Percentiles rank a stretch among this genome's conserved stretches.
Conservation (phyloP, 64 coral and sea anemone genomes). For the Exaiptasia diaphana region DNA sequence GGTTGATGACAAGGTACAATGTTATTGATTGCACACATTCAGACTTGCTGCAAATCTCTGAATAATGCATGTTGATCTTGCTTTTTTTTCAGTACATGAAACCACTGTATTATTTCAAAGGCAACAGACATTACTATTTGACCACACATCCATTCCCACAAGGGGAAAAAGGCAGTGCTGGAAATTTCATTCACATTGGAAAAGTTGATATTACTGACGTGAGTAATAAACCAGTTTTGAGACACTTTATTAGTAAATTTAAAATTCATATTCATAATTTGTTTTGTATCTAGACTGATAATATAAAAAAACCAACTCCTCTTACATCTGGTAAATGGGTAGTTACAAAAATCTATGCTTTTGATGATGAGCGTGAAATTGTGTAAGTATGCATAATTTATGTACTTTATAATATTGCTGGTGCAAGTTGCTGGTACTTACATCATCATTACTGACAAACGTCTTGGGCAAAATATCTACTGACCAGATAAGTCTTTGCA, state of each 20-base stretch:
- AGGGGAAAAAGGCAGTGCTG: conserved; percentile 31
- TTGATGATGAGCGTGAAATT: conserved; percentile 61
- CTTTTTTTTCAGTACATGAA: neutral
- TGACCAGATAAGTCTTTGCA: no score
- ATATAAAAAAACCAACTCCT: neutral
- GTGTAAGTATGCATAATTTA: conserved; percentile 90
- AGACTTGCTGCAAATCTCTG: no score
- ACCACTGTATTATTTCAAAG: conserved; percentile 54
- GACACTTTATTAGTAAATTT: no score
- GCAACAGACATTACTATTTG: conserved; percentile 50
- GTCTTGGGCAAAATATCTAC: neutral
- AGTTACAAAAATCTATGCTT: conserved; percentile 48
- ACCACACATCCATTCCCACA: conserved; percentile 52
- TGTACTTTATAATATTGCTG: no score
- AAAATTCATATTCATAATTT: neutral
- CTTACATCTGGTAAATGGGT: conserved; percentile 72
- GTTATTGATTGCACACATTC: no score
- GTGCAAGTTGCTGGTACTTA: no score
- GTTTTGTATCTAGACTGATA: neutral
- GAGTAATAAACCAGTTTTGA: no score
- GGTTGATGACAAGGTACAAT: conserved; percentile 28
- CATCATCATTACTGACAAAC: neutral
- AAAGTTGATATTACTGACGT: conserved; percentile 39
- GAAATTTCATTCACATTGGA: conserved; percentile 62
- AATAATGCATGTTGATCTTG: neutral